Percentiles rank a stretch among this genome's conserved stretches.
Evolutionary conservation across 2,113 vertebrate genomes (phyloP).

Genomic region (Ammodytes marinus): DNA sequence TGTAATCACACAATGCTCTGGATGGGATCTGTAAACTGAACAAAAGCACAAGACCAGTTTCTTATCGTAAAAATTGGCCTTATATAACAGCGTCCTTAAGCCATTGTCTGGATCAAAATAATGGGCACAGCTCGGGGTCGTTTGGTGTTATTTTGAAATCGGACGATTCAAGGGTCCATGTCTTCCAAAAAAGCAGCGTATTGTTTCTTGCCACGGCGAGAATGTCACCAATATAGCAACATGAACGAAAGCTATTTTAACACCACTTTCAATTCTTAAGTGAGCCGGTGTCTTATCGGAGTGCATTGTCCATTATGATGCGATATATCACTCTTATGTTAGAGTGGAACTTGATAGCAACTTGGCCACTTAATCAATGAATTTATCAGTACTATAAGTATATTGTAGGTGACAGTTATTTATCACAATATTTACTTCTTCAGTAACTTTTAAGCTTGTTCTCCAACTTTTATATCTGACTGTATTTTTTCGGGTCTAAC

Average conservation of each 20-base stretch:
- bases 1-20: neutral
- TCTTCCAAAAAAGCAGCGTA: neutral
- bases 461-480: neutral
- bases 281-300: constrained; percentile 17
- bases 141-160: constrained; percentile 1
- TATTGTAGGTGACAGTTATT: neutral
- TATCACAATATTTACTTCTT: neutral
- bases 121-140: neutral
- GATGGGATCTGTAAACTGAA: neutral
- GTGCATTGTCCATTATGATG: constrained; percentile 1
- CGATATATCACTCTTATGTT: neutral
- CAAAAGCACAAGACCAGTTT: neutral
- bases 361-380: neutral
- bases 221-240: constrained; percentile 34
- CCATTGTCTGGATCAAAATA: constrained; percentile 40
- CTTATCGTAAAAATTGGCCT: neutral
- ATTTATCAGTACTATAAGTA: neutral
- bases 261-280: constrained; percentile 1
- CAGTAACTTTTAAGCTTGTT: neutral
- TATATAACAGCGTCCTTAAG: neutral
- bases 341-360: neutral
- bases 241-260: constrained; percentile 4
- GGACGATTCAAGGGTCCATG: constrained; percentile 14
- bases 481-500: neutral
- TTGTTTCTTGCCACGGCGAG: constrained; percentile 4